phyloP scores from a whole-genome alignment of 2,797 vertebrate species.

The Poeciliopsis paucimaculata region DNA sequence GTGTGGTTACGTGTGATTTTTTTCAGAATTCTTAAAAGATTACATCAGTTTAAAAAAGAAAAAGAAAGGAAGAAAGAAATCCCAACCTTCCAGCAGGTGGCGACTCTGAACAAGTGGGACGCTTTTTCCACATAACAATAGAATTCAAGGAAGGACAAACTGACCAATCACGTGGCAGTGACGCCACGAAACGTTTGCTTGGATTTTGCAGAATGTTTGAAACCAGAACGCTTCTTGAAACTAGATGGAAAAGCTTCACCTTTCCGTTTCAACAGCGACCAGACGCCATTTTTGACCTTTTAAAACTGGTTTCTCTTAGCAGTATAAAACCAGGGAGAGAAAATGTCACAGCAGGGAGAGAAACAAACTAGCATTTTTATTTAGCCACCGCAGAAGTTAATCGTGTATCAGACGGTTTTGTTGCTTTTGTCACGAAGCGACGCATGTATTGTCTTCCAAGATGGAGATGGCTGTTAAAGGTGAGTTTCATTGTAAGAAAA shows the following conservation, averaged over 20 bases:
- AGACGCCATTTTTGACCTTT: not conserved
- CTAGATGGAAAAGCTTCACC: not conserved
- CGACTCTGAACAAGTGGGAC: not conserved
- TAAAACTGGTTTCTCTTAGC: not conserved
- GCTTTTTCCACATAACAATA: not conserved
- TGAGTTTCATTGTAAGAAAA: constrained; percentile 16
- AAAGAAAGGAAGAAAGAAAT: too few species aligned
- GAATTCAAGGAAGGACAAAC: constrained; percentile 3
- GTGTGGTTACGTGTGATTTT: too few species aligned
- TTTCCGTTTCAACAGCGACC: not conserved
- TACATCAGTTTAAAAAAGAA: not conserved
- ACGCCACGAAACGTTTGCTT: not conserved
- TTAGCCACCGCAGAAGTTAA: not conserved
- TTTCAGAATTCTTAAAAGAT: not conserved
- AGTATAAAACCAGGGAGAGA: not conserved
- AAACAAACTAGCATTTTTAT: not conserved
- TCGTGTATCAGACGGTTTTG: too few species aligned
- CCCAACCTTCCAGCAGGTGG: not conserved
- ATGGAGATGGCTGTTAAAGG: constrained; percentile 73
- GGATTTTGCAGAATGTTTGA: not conserved
- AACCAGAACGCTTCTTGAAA: not conserved
- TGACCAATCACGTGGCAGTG: constrained; percentile 15
- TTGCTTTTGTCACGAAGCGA: not conserved
- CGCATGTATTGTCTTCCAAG: not conserved
- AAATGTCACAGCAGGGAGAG: not conserved